Base-by-base conservation (phyloP, 2,888 invertebrate species). In the Auanema freiburgensis region DNA sequence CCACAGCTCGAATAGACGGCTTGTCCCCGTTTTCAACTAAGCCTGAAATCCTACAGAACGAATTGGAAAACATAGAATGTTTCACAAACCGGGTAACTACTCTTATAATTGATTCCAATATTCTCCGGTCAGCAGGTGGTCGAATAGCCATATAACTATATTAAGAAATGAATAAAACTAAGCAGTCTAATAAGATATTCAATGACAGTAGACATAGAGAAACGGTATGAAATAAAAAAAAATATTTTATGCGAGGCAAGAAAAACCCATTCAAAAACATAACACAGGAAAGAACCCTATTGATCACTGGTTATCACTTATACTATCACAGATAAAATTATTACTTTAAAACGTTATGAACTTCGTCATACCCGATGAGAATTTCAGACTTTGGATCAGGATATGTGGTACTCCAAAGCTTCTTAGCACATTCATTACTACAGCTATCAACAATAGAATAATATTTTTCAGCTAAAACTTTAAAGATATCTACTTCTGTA, bases 361-460 rank as follows among this genome's bases (percentile, higher is more conserved):
- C 3, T 18, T 16, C 21, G 23, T 62, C 62, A 58, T 49, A 62
- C 10, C 57, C 62, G 21, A 41, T 12, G 1, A 18, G 24, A 59
- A 77, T 77, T 25, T 77, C 77, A 1, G 74, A 71, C 43, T 76
- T 76, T 6, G 76, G 74, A 60, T 78, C 78, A 10, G 73, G 72
- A 61, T 62, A 72, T 5, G 49, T 44, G 16, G 61, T 68, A 23
- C 74, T 73, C 78, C 78, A 78, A 12, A 61, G 16, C 50, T 63
- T 70, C 14, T 65, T 43, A 3, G 18, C n/a, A 59, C 76, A 76
- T 2, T 63, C 59, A 49, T 62, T 43, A 3, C 18, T n/a, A 43
- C 78, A 76, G 12, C 21, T 56, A 51, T 71, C 76, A 14, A 57
- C 51, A 24, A 72, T 64, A 21, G 55, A 25, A 49, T 69, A 76